Evolutionary conservation across 2,797 vertebrate genomes (phyloP), one percentile per base, ranked within the genome.

Genomic region (Petrocephalus schoutedeni): DNA sequence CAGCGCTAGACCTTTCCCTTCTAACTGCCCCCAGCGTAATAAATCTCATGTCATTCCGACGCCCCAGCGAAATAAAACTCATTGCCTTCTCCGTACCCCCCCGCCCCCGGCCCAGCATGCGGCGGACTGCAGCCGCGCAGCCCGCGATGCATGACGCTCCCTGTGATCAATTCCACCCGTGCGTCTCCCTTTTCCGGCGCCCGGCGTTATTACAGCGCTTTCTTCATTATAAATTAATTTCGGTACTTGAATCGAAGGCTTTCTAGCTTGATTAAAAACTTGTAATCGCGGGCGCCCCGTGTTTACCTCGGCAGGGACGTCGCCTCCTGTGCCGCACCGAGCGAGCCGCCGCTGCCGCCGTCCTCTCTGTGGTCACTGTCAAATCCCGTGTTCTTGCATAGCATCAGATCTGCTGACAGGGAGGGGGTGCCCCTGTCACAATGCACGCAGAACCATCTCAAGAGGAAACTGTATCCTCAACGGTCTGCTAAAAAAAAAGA

Each of bases 301-400:
- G 85, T 91, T 87, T 88, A 80, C 87, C 88, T 90, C 85, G 32
- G 54, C 21, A 71, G 12, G 19, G 58, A 56, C 67, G 88, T 88
- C 82, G 87, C 16, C 74, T 84, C 86, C 85, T 58, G 87, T 57
- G 82, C 89, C 53, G 80, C 85, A 88, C n/a, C 88, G 87, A 89
- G 87, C 88, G 28, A 84, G 74, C 80, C 82, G 57, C 77, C 74
- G 23, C 56, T 89, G 87, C 85, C 16, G 86, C 90, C 90, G 89
- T 87, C 87, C 87, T 90, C 87, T 90, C 71, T 90, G 89, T 85
- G 87, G 90, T 89, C 91, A 56, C 91, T 90, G 93, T 88, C 90
- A 91, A 91, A 91, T 91, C 92, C 91, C 89, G 88, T 86, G 32
- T 86, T 88, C 87, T 89, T 89, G 19, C 87, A 90, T 92, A 89